Conservation (phyloP, 2,113 vertebrate genomes). For the Hipposideros armiger region DNA sequence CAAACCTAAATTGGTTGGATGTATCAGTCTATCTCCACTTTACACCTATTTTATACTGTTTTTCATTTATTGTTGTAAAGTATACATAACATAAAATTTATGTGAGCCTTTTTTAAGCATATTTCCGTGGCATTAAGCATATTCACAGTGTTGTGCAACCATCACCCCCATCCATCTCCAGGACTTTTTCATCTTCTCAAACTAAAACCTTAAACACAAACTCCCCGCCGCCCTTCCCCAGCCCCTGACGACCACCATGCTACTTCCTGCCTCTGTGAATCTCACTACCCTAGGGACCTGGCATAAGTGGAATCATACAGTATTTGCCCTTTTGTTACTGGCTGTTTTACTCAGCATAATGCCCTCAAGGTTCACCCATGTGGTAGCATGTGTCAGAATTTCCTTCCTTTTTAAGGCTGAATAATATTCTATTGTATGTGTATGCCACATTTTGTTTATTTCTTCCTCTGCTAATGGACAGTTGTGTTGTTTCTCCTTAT, state of each 20-base stretch:
- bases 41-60: not conserved
- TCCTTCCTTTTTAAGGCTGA: not conserved
- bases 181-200: too few relatives aligned
- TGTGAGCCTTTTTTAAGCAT: rapidly evolving
- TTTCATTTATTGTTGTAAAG: not conserved
- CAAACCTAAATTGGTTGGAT: not conserved
- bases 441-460: rapidly evolving
- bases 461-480: rapidly evolving
- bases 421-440: not conserved
- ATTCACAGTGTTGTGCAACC: rapidly evolving
- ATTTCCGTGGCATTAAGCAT: rapidly evolving
- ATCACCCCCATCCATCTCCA: not conserved
- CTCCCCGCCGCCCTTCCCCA: rapidly evolving
- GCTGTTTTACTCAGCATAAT: rapidly evolving
- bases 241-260: rapidly evolving
- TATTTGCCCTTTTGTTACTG: rapidly evolving
- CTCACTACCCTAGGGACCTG: not conserved
- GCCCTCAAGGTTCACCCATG: not conserved
- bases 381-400: not conserved
- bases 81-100: rapidly evolving
- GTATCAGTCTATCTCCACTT: too few relatives aligned
- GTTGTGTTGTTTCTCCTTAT: not conserved
- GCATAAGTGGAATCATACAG: rapidly evolving
- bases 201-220: not conserved
- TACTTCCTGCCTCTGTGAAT: not conserved